Evolutionary conservation across 2,888 invertebrate species (phyloP).

Genomic region (Dinocampus coccinellae): DNA sequence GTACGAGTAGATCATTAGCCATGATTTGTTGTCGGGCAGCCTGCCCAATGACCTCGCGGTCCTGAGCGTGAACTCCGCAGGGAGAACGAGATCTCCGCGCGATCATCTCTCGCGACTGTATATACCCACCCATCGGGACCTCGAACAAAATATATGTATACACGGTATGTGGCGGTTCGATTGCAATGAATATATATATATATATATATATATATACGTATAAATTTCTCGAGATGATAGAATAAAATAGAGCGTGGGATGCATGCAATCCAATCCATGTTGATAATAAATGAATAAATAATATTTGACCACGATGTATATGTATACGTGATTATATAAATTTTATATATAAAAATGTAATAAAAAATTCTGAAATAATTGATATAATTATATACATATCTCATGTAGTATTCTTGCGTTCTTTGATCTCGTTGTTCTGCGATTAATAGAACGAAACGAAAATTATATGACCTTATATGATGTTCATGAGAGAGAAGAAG

Average conservation of each 20-base stretch:
- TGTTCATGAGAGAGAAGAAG: too few relatives aligned
- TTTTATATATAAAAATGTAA: neutral
- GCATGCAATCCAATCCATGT: slow-evolving; percentile 25
- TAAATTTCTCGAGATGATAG: slow-evolving; percentile 28
- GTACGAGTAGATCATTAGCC: slow-evolving; percentile 69
- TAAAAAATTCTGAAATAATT: neutral
- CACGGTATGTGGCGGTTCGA: neutral
- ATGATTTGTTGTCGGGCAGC: slow-evolving; percentile 69
- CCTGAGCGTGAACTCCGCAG: slow-evolving; percentile 49
- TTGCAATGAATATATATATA: neutral
- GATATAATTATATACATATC: neutral
- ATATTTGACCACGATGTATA: too few relatives aligned
- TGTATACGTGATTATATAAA: neutral
- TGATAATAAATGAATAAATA: slow-evolving; percentile 11
- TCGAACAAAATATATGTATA: slow-evolving; percentile 4
- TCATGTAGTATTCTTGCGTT: slow-evolving; percentile 5
- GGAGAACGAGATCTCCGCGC: slow-evolving; percentile 48
- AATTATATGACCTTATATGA: slow-evolving; percentile 17
- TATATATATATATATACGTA: slow-evolving; percentile 17
- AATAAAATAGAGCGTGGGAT: slow-evolving; percentile 35
- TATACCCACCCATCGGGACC: slow-evolving; percentile 41
- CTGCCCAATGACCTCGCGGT: slow-evolving; percentile 68
- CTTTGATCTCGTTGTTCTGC: neutral
- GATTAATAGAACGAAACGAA: slow-evolving; percentile 24
- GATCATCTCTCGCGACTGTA: slow-evolving; percentile 45